A percentile compares a stretch with the other conserved stretches of the same genome.
Evolutionary conservation across 2,797 vertebrate species (phyloP).

Genomic region (Capromys pilorides): DNA sequence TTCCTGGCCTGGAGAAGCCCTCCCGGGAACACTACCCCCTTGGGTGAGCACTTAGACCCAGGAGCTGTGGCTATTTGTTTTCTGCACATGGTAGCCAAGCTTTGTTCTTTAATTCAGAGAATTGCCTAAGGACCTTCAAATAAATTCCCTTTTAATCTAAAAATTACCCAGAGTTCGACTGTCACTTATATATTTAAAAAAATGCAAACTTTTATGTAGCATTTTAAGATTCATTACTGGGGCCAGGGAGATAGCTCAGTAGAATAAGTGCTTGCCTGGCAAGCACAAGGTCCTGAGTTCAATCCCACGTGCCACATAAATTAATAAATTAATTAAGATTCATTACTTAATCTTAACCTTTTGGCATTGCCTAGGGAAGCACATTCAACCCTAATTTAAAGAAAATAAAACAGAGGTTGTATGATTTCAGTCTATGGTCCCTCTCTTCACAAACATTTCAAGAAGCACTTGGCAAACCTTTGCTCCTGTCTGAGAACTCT

Average conservation of each 20-base stretch:
- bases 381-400: background rate
- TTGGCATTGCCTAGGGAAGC: background rate
- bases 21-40: background rate
- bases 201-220: background rate
- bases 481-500: background rate
- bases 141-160: background rate
- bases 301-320: too few species aligned
- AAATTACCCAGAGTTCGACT: background rate
- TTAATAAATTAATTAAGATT: too few species aligned
- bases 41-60: background rate
- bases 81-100: background rate
- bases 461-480: background rate
- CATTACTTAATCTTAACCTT: constrained; percentile 15
- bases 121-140: background rate
- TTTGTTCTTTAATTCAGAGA: background rate
- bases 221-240: too few species aligned
- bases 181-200: background rate
- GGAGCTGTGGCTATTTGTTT: background rate
- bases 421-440: too few species aligned
- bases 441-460: too few species aligned
- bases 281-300: too few species aligned
- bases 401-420: too few species aligned
- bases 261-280: too few species aligned
- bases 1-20: background rate
- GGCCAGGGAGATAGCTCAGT: too few species aligned